phyloP scores from a whole-genome alignment of 2,797 vertebrate species.

The Nasua narica region DNA sequence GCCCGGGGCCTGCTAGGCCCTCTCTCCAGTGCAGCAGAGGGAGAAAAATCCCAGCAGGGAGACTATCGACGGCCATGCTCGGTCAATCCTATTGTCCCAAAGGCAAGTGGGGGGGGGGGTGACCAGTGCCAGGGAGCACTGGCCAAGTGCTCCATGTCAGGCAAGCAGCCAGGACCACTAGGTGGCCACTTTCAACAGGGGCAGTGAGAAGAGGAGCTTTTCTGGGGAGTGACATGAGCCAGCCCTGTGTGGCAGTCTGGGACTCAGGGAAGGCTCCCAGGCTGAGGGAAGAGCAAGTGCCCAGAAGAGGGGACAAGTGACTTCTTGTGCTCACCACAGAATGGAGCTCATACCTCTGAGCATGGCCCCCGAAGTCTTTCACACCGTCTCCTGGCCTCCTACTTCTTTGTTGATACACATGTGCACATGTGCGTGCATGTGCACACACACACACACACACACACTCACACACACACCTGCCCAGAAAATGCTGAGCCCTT shows the following conservation, averaged over 20 bases:
- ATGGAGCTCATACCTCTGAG: neutral
- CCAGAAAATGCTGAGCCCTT: neutral
- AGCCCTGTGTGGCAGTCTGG: neutral
- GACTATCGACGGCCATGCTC: neutral
- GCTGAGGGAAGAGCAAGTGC: neutral
- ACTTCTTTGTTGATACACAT: neutral
- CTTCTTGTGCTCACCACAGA: neutral
- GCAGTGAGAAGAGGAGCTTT: neutral
- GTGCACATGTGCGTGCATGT: no score
- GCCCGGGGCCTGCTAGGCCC: neutral
- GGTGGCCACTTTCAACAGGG: neutral
- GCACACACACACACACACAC: neutral
- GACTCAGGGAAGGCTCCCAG: neutral
- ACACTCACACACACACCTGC: neutral
- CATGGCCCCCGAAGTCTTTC: neutral
- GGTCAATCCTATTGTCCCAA: neutral
- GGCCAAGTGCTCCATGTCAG: neutral
- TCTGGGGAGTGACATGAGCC: neutral
- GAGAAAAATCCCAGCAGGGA: neutral
- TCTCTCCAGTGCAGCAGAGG: neutral
- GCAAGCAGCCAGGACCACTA: neutral
- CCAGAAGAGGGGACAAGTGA: neutral
- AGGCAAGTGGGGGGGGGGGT: neutral
- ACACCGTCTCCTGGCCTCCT: neutral
- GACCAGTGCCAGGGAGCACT: neutral